Evolutionary conservation across 2,888 invertebrate species (phyloP), one percentile per base, ranked within the genome.

Genomic region (Hermaeophaga mercurialis): DNA sequence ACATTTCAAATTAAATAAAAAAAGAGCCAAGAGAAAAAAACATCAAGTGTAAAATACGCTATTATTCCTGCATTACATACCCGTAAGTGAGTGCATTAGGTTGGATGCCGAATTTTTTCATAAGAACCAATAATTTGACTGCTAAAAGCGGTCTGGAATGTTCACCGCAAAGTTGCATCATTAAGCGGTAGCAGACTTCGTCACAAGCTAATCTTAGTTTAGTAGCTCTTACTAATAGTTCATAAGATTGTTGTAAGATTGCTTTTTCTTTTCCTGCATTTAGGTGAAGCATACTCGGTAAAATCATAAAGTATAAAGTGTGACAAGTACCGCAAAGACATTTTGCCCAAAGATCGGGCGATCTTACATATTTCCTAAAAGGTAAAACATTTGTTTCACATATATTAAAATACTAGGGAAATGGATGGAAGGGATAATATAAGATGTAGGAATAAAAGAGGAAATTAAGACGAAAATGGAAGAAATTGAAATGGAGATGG

Each of bases 11-110:
- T n/a, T 22, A 12, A 5, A 34, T 11, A 34, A 2, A 33, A 33
- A 33, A 11, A 3, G 15, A 9, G 9, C 12, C 22, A 22, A 22
- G 4, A 3, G 6, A 3, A 6, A 22, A 6, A 22, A 22, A 22
- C 22, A 22, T 5, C 6, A 22, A 22, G 6, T 22, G 6, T 22
- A 22, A 22, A 22, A n/a, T n/a, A n/a, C n/a, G n/a, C 24, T 36
- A 18, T 14, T 2, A 17, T 5, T 22, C 3, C 3, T 22, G 17
- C 17, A 15, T 1, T 11, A 24, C 74, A 77, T 79, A 90, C 68
- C 98, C 98, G 72, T 99, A 99, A 0, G 99, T 99, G 47, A 99
- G 86, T 7, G 99, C 99, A 76, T 99, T 99, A 1, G 97, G 96
- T 72, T 94, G 94, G 31, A 99, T 84, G 0, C 95, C 95, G 31